Evolutionary conservation across 2,888 invertebrate species (phyloP).

Genomic region (Drosophila nr. fundita): DNA sequence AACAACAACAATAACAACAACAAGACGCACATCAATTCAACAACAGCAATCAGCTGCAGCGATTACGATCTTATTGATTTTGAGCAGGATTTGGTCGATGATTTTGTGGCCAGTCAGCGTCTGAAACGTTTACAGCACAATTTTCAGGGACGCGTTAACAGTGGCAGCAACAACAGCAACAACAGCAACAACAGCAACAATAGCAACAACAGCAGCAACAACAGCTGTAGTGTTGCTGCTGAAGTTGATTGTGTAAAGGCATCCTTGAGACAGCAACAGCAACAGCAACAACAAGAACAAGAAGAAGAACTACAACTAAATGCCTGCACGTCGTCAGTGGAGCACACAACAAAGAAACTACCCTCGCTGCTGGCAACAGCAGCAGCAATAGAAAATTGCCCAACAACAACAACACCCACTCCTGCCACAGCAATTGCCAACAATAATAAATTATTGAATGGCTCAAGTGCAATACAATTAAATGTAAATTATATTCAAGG

Average conservation of each 20-base stretch:
- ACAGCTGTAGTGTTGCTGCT: conserved; percentile 45
- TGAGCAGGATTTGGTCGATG: conserved; percentile 64
- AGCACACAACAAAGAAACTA: conserved; percentile 66
- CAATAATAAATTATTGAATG: conserved; percentile 53
- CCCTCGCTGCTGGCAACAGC: conserved; percentile 41
- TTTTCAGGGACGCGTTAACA: conserved; percentile 81
- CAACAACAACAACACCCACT: conserved; percentile 19
- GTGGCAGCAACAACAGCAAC: conserved; percentile 36
- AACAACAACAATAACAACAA: neutral
- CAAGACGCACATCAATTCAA: conserved; percentile 3
- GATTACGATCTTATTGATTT: conserved; percentile 76
- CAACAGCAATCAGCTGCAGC: conserved; percentile 64
- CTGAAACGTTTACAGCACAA: conserved; percentile 86
- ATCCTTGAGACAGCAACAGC: conserved; percentile 68
- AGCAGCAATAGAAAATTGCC: conserved; percentile 6
- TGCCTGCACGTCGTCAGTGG: conserved; percentile 43
- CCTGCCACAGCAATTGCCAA: conserved; percentile 14
- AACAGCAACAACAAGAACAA: conserved; percentile 35
- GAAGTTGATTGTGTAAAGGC: conserved; percentile 70
- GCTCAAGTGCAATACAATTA: conserved; percentile 73
- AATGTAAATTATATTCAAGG: conserved; percentile 58
- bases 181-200: conserved; percentile 40
- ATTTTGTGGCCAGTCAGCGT: conserved; percentile 85
- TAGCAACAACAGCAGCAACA: conserved; percentile 35
- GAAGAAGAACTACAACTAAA: conserved; percentile 41